Evolutionary conservation across 2,888 invertebrate genomes (phyloP).

Genomic region (Stenodema calcarata): DNA sequence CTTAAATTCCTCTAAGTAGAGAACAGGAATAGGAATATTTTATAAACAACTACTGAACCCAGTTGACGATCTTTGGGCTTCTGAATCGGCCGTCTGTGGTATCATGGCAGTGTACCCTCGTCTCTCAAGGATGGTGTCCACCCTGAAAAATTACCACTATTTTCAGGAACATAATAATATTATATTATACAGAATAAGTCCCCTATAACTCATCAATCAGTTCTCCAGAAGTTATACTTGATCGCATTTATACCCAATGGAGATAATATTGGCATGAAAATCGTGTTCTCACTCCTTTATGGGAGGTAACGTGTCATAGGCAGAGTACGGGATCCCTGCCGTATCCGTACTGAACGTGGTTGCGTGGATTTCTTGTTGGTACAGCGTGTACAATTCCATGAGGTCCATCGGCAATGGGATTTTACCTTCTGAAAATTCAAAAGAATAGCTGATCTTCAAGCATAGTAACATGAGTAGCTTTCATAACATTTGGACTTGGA

Average conservation of each 20-base stretch:
- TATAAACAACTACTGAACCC: constrained; percentile 46
- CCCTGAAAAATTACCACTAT: constrained; percentile 1
- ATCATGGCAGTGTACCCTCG: constrained; percentile 49
- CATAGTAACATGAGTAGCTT: too few relatives aligned
- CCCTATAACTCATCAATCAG: too few relatives aligned
- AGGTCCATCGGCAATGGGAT: constrained; percentile 76
- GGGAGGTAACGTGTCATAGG: constrained; percentile 55
- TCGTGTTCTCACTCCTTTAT: constrained; percentile 55
- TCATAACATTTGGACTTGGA: too few relatives aligned
- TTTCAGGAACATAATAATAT: too few relatives aligned
- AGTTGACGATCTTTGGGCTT: constrained; percentile 52
- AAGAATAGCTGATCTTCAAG: not conserved
- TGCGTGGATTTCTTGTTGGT: constrained; percentile 87
- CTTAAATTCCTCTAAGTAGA: too few relatives aligned
- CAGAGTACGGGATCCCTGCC: constrained; percentile 60
- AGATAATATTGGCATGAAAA: too few relatives aligned
- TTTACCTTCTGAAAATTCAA: constrained; percentile 67
- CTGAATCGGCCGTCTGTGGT: constrained; percentile 51
- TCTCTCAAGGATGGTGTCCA: constrained; percentile 45
- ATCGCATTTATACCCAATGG: too few relatives aligned
- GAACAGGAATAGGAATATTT: too few relatives aligned
- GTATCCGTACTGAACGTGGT: constrained; percentile 75
- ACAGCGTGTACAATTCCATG: constrained; percentile 79
- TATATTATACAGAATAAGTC: too few relatives aligned
- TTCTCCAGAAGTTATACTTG: too few relatives aligned